Base-by-base conservation (phyloP, 2,888 invertebrate species). In the Thera obeliscata region DNA sequence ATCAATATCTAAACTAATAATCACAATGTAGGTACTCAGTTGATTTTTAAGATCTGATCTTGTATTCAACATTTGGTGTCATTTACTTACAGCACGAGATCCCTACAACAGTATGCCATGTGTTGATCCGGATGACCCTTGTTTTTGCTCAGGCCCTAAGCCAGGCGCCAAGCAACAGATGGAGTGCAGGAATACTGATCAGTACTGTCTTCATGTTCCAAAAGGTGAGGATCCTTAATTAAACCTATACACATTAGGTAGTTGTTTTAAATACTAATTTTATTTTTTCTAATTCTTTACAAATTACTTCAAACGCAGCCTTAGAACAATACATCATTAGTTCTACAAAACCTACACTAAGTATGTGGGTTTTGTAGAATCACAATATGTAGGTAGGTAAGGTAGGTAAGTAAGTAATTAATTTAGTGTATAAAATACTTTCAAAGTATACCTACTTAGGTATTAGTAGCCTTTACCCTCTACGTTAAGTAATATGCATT, bases 141-240 rank as follows among this genome's bases (percentile, higher is more conserved):
- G 93, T 71, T 91, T 80, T 73, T 93, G 92, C 75, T 85, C 89
- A 68, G 92, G 92, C 3, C 87, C 89, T 6, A 89, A 82, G 72
- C 75, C 82, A 62, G 64, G 78, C 38, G 59, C 71, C n/a, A 87
- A 87, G 70, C 79, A 82, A 71, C 80, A 81, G 57, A 86, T 91
- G 87, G 79, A 74, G 33, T 93, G 93, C 76, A 84, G 90, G 69
- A 93, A 93, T 71, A 93, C 87, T 36, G 89, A 90, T 57, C 86
- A 85, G 76, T 93, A 93, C 72, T 93, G 93, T 75, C 81, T 93
- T 61, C 93, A 93, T 73, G 80, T 93, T 69, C 93, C 93, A 12
- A 92, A 91, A 91, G 93, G 93, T 93, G 78, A 86, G 81, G 58
- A 55, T 48, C 12, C n/a, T 43, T 33, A 6, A 9, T 8, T 46